Base-by-base conservation (phyloP, 2,888 invertebrate genomes). In the Limnephilus marmoratus region DNA sequence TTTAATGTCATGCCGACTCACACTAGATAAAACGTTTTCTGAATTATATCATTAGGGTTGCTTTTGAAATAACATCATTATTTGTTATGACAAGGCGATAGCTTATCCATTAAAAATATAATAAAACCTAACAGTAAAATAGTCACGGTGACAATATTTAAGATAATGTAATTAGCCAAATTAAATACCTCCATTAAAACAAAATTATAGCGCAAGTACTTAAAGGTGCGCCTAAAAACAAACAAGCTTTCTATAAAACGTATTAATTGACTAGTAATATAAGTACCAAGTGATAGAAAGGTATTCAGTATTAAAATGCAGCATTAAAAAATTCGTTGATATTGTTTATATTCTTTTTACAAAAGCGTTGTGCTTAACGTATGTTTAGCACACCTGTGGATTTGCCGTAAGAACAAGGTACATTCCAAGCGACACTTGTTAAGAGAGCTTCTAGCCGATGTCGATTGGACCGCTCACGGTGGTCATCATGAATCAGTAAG, bases 351-450 rank as follows among this genome's bases (percentile, higher is more conserved):
- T 24, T 29, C 88, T 80, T 81, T 89, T 80, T 37, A 80, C 81
- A 68, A 80, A 89, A 15, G 24, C 80, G 37, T 24, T 3, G 5
- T 31, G 81, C 88, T 89, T 2, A 3, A 80, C 88, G 29, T 24
- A 29, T 89, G 41, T 24, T 18, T 80, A 41, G 81, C 37, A 24
- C 88, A 89, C 88, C 88, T 89, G 88, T 89, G 88, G 88, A 89
- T 89, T 24, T 31, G 13, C 24, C 80, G 37, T 89, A 89, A 88
- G 68, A 89, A 18, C 34, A 89, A 41, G n/a, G 88, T 80, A 81
- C 81, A 89, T 89, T 81, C 88, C 81, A 49, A 86, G 37, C 34
- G 37, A 13, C 81, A 24, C 34, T 68, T 80, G 45, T 49, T 13
- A 37, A 3, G n/a, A 86, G 2, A 49, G 86, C 29, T 41, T 45